A percentile compares a stretch with the other conserved stretches of the same genome.
These are phyloP conservation scores for Phylloscopus trochiloides DNA, from an alignment of 2,113 vertebrate species.

Conservation along the genomic window DNA sequence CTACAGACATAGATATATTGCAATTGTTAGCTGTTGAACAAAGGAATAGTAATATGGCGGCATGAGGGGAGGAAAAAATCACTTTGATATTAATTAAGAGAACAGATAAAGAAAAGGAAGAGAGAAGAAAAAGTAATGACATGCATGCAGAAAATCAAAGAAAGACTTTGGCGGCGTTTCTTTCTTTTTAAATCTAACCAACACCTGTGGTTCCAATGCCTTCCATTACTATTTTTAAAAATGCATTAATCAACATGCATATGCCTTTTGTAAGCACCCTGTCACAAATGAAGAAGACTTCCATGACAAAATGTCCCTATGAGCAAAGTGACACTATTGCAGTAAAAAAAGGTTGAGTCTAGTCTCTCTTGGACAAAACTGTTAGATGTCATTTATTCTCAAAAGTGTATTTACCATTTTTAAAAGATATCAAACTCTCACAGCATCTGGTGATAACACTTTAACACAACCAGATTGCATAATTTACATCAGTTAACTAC, in stretches of 20 bases:
- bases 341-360: neutral
- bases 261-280: neutral
- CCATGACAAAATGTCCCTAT: neutral
- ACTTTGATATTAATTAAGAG: neutral
- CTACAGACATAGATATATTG: neutral
- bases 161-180: neutral
- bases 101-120: neutral
- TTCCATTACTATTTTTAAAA: neutral
- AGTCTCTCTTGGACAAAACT: neutral
- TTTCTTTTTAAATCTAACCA: neutral
- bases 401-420: neutral
- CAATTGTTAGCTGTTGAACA: neutral
- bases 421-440: neutral
- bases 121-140: neutral
- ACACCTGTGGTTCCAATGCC: neutral
- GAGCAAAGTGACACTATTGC: neutral
- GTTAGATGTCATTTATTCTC: neutral
- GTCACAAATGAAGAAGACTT: neutral
- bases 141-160: neutral
- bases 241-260: neutral
- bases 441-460: neutral
- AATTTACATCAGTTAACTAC: neutral
- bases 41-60: neutral
- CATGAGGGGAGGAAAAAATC: fast-evolving
- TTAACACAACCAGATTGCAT: neutral